phyloP scores from a whole-genome alignment of 2,888 invertebrate genomes.

The Scrobipalpa costella region DNA sequence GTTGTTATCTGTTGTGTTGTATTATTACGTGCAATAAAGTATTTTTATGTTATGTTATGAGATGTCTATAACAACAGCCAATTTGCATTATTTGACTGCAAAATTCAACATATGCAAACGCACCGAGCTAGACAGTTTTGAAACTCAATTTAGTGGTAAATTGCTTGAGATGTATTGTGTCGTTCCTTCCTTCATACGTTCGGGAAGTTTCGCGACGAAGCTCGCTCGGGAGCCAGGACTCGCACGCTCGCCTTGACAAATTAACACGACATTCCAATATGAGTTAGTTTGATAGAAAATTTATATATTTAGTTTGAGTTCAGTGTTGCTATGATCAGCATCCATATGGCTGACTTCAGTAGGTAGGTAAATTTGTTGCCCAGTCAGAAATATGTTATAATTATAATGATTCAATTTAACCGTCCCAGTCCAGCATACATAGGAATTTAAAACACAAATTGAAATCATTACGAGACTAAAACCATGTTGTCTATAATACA shows the following conservation, averaged over 20 bases:
- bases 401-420: too few relatives aligned
- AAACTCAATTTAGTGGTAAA: slow-evolving; percentile 45
- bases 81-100: too few relatives aligned
- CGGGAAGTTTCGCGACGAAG: slow-evolving; percentile 35
- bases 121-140: slow-evolving; percentile 24
- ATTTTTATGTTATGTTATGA: too few relatives aligned
- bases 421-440: too few relatives aligned
- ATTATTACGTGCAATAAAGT: too few relatives aligned
- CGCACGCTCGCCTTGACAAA: slow-evolving; percentile 25
- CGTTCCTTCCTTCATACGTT: slow-evolving; percentile 43
- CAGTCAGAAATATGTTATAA: too few relatives aligned
- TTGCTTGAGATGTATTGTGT: slow-evolving; percentile 42
- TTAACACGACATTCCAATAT: slow-evolving; percentile 25
- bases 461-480: too few relatives aligned
- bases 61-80: too few relatives aligned
- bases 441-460: too few relatives aligned
- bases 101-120: neutral
- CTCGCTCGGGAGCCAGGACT: slow-evolving; percentile 6
- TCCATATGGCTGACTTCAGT: neutral
- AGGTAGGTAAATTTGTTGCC: neutral
- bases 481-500: too few relatives aligned
- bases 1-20: too few relatives aligned
- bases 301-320: neutral
- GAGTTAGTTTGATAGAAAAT: slow-evolving; percentile 17
- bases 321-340: neutral